Percentiles rank a stretch among this genome's conserved stretches.
Conservation (phyloP, 30 jellyfish, hydroid and myxozoan genomes). For the Aurelia aurita region DNA sequence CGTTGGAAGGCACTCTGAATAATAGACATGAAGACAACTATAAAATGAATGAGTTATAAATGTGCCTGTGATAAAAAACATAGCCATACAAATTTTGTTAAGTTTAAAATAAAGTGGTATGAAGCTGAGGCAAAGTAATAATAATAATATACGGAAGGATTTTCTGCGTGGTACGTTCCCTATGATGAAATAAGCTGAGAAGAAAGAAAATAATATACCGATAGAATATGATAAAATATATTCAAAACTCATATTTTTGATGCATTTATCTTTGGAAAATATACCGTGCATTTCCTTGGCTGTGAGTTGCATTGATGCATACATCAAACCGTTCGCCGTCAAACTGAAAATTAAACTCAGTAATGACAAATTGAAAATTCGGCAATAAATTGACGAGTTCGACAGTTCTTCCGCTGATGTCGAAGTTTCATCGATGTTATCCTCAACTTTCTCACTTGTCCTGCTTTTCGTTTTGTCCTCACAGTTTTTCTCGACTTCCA, state of each 20-base stretch:
- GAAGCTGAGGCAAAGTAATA: not conserved
- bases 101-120: not conserved
- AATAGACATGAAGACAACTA: not conserved
- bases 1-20: not conserved
- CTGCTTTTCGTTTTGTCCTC: too few species aligned
- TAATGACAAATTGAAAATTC: not conserved
- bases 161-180: not conserved
- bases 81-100: not conserved
- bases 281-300: not conserved
- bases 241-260: not conserved
- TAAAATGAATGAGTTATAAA: not conserved
- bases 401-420: too few species aligned
- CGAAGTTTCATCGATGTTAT: too few species aligned
- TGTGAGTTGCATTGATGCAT: not conserved
- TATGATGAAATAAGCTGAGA: not conserved
- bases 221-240: not conserved
- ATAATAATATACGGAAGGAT: not conserved
- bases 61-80: not conserved
- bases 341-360: not conserved
- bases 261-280: not conserved
- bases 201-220: not conserved
- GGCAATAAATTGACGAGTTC: too few species aligned
- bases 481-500: too few species aligned
- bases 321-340: not conserved
- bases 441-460: too few species aligned